These are phyloP conservation scores for Epizoanthus scotinus DNA, from an alignment of 92 coral and sea anemone genomes.

Conservation along the genomic window DNA sequence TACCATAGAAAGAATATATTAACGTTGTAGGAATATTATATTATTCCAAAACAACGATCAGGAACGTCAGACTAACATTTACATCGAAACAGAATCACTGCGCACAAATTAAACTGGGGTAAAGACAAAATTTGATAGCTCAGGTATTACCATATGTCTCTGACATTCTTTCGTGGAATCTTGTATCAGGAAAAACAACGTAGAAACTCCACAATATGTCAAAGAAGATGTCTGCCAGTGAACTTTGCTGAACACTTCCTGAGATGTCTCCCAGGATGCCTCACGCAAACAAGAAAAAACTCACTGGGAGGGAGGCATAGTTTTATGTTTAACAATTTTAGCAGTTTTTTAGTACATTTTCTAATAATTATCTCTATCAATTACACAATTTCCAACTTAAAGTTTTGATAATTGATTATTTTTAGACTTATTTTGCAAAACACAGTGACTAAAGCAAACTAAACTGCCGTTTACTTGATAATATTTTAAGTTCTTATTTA, in stretches of 20 bases:
- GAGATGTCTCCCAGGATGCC: constrained; percentile 41
- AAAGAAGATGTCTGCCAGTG: constrained; percentile 39
- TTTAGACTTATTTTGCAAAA: too few relatives aligned
- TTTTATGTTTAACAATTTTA: background rate
- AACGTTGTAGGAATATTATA: constrained; percentile 12
- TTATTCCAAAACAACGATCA: constrained; percentile 19
- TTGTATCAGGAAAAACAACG: constrained; percentile 7
- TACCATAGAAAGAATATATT: constrained; percentile 42
- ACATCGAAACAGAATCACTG: background rate
- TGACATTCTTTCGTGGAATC: constrained; percentile 66
- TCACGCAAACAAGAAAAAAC: constrained; percentile 23
- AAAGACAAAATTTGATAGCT: background rate
- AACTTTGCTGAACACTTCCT: constrained; percentile 11
- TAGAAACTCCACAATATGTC: background rate
- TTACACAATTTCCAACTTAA: too few relatives aligned
- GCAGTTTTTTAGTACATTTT: background rate
- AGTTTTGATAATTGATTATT: background rate
- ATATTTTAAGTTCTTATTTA: background rate
- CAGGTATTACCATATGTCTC: constrained; percentile 88
- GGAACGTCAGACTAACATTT: constrained; percentile 8
- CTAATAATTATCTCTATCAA: background rate
- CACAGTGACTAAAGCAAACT: too few relatives aligned
- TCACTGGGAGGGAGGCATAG: constrained; percentile 13
- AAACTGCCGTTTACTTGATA: background rate
- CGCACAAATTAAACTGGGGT: background rate